Evolutionary conservation across 2,113 vertebrate genomes (phyloP), one percentile per base, ranked within the genome.

Genomic region (Dicentrarchus labrax): DNA sequence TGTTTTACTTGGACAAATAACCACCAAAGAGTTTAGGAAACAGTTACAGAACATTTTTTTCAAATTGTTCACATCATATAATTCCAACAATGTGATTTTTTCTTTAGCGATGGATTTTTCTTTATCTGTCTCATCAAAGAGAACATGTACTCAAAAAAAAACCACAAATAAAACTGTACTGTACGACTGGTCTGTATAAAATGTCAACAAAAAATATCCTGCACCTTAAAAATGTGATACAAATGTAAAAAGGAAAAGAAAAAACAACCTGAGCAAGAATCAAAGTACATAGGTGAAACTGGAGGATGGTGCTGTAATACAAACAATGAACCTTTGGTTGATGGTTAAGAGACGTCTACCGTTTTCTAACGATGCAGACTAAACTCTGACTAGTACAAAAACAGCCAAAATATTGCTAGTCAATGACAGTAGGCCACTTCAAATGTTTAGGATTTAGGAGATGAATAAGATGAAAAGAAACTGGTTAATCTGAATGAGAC

Each of bases 231-330:
- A 78, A 85, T 43, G 80, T 78, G 59, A 86, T 88, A 77, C 0
- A 87, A 72, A 70, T 53, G 57, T 59, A 81, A 70, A 2, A 0
- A 60, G 50, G 39, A 64, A 59, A 65, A 15, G 47, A 50, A 7
- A 70, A 71, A 59, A 80, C 36, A 80, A 83, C 92, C 90, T 84
- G 89, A 91, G 91, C 60, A 78, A 0, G 16, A 89, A 83, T 74
- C 30, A 54, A 61, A 71, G 53, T 64, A 48, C 12, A 80, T 5
- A 47, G 1, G 12, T 15, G n/a, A 78, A 80, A 78, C 45, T n/a
- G 39, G 21, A 48, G 6, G 51, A 88, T 62, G 78, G 79, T 0
- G 54, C 16, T 59, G 6, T 43, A 7, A 54, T 54, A 64, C 7
- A 72, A 82, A 68, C 59, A 65, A 15, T 11, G 16, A 72, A 61